These are phyloP conservation scores for Drosophila borealis DNA, from an alignment of 2,888 invertebrate species.

Conservation along the genomic window DNA sequence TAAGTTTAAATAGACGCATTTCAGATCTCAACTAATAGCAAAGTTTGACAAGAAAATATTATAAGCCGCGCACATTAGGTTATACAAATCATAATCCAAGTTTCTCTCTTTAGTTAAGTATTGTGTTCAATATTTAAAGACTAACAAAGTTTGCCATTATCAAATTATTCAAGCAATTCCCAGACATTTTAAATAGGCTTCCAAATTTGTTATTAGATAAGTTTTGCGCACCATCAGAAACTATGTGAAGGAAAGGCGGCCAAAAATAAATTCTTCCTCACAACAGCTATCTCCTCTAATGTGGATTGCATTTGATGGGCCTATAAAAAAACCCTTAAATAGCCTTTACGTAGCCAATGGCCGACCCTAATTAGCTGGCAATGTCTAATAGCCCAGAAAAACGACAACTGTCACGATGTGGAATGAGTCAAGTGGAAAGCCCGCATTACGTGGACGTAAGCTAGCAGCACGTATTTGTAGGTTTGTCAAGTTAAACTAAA, in stretches of 20 bases:
- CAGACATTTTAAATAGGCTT: no score
- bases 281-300: background rate
- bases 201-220: background rate
- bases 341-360: constrained; percentile 1
- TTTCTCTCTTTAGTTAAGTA: background rate
- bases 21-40: no score
- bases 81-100: no score
- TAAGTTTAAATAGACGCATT: no score
- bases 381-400: constrained; percentile 42
- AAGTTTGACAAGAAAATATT: no score
- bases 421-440: background rate
- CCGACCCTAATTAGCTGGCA: constrained; percentile 50
- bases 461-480: constrained; percentile 42
- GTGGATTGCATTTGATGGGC: background rate
- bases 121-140: no score
- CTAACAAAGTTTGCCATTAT: no score
- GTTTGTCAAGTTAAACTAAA: constrained; percentile 59
- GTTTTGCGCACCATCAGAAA: background rate
- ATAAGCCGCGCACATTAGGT: no score
- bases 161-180: no score
- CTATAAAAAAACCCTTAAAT: background rate
- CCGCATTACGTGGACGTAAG: constrained; percentile 41
- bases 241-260: background rate
- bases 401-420: constrained; percentile 51
- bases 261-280: background rate